A percentile compares a stretch with the other conserved stretches of the same genome.
Conservation (phyloP, 1,140 invertebrate species). For the Zelostemma sp. region DNA sequence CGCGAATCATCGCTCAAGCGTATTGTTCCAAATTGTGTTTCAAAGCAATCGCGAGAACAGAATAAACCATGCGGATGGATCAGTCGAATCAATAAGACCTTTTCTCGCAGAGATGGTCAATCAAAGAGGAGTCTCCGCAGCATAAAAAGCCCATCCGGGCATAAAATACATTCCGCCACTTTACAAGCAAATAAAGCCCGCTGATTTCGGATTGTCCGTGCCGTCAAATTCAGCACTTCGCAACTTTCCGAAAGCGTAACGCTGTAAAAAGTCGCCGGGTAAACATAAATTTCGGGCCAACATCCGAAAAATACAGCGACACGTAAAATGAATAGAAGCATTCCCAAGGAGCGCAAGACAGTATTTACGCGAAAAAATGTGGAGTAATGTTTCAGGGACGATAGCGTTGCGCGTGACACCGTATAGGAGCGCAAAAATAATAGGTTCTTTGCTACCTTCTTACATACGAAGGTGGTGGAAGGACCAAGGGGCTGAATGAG, state of each 20-base stretch:
- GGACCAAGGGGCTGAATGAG: slow-evolving; percentile 37
- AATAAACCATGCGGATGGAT: slow-evolving; percentile 20
- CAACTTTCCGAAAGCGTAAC: background rate
- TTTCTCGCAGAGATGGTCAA: slow-evolving; percentile 42
- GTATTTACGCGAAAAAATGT: slow-evolving; percentile 30
- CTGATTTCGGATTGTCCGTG: slow-evolving; percentile 29
- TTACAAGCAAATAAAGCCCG: slow-evolving; percentile 43
- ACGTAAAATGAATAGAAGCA: background rate
- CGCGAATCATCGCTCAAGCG: background rate
- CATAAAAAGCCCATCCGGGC: slow-evolving; percentile 33
- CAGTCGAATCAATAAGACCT: slow-evolving; percentile 43
- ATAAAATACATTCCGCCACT: slow-evolving; percentile 42
- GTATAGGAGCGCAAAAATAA: slow-evolving; percentile 57
- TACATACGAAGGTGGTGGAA: slow-evolving; percentile 33
- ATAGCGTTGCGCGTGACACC: slow-evolving; percentile 45
- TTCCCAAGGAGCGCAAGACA: background rate
- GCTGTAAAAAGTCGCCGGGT: no score
- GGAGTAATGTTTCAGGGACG: slow-evolving; percentile 24
- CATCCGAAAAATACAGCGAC: no score
- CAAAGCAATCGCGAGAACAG: background rate
- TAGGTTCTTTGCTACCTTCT: slow-evolving; percentile 50
- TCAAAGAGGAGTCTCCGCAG: slow-evolving; percentile 7
- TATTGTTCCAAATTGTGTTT: slow-evolving; percentile 4
- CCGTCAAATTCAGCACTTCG: background rate
- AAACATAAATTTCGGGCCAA: no score